Evolutionary conservation across 2,113 vertebrate genomes (phyloP), one percentile per base, ranked within the genome.

Genomic region (Colossoma macropomum): DNA sequence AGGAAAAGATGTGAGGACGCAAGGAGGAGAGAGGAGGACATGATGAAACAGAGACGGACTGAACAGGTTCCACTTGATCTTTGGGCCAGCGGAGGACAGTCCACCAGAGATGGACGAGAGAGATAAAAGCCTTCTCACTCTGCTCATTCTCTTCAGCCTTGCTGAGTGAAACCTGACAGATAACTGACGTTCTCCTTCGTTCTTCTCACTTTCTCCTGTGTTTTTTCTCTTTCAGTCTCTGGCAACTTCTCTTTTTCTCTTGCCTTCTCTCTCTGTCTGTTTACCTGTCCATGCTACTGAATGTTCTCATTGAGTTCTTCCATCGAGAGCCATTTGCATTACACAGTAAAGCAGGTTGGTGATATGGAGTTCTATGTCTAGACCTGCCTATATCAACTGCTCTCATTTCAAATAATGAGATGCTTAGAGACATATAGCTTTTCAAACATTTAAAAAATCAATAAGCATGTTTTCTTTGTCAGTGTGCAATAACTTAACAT

Each of bases 51-150:
- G 48, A 79, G 60, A 48, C n/a, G 54, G 16, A 56, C 66, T 60
- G 32, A 41, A 63, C 45, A 1, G 71, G 25, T 70, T 68, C 50
- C 73, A 85, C 72, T 80, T 80, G 78, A 75, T 79, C 83, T 48
- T 38, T 81, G 52, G 78, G 52, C 72, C 38, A 56, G 52, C 4
- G 3, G 45, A 52, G 62, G 19, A 48, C 38, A 85, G 41, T 56
- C 72, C 62, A 80, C 71, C 77, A 16, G 63, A 80, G 60, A 66
- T 30, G 27, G 34, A 30, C 59, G 23, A 65, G 75, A 30, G 59
- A 30, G 38, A 72, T 81, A 9, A 84, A 78, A 73, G 52, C n/a
- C 83, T 2, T 59, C 32, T 16, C 15, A 65, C 45, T 17, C 59
- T 27, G 30, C 48, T 54, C 21, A 4, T 25, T 34, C 82, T 74